Evolutionary conservation across 2,113 vertebrate genomes (phyloP).

Genomic region (Gulo gulo): DNA sequence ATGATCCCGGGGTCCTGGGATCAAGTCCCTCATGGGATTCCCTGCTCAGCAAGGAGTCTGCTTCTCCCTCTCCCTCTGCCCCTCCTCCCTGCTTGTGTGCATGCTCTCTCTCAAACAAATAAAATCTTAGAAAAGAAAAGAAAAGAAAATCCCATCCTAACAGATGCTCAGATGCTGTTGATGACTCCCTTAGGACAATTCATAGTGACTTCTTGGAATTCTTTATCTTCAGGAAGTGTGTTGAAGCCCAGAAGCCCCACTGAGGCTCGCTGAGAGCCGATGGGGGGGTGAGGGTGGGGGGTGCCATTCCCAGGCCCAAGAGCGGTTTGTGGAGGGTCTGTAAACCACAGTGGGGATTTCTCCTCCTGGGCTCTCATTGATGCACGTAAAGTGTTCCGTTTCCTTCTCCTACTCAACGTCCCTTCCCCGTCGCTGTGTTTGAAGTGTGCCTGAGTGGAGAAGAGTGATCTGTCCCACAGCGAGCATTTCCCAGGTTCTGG

Average conservation of each 20-base stretch:
- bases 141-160: background rate
- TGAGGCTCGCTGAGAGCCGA: background rate
- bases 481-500: background rate
- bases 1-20: background rate
- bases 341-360: background rate
- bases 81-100: background rate
- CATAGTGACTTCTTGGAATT: background rate
- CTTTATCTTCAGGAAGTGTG: background rate
- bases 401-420: background rate
- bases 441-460: background rate
- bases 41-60: background rate
- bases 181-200: background rate
- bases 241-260: background rate
- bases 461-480: background rate
- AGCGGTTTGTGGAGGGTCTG: background rate
- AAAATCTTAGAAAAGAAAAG: background rate
- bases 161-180: too few relatives aligned
- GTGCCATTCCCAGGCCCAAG: background rate
- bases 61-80: background rate
- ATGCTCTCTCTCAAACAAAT: background rate
- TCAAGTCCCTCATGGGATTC: background rate
- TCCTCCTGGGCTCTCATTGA: background rate
- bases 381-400: background rate
- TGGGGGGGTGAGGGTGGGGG: background rate
- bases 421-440: background rate